A percentile compares a stretch with the other conserved stretches of the same genome.
phyloP scores from a whole-genome alignment of 2,113 vertebrate species.

The Pseudonaja textilis region DNA sequence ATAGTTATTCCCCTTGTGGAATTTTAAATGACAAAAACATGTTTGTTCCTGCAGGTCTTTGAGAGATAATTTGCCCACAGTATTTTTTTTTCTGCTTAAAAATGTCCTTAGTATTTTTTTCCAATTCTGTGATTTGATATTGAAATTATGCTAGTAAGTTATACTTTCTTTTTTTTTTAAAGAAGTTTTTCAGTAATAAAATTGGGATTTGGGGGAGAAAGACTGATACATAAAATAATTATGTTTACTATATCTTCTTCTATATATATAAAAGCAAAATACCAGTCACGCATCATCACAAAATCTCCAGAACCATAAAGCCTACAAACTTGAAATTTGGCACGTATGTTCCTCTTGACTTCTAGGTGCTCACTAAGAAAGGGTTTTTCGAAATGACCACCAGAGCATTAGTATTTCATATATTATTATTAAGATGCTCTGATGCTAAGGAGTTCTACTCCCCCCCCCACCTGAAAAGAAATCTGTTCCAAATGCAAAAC shows the following conservation, averaged over 20 bases:
- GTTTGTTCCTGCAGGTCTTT: background rate
- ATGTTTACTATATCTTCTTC: background rate
- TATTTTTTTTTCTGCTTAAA: background rate
- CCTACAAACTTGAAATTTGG: no score
- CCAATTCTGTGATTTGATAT: background rate
- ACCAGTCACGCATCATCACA: no score
- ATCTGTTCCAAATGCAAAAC: no score
- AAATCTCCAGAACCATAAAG: no score
- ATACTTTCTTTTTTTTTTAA: background rate
- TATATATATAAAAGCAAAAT: no score
- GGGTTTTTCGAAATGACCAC: no score
- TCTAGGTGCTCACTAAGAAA: no score
- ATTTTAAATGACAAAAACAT: background rate
- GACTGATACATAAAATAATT: background rate
- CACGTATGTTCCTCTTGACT: no score
- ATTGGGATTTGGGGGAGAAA: background rate
- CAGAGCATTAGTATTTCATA: no score
- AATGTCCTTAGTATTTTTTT: background rate
- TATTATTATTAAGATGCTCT: no score
- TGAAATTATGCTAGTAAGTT: background rate
- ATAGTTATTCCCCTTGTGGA: background rate
- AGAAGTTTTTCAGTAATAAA: background rate
- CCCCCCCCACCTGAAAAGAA: no score
- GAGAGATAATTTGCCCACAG: background rate
- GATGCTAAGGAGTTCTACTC: no score